These are phyloP conservation scores for Doris montereyensis DNA, from an alignment of 2,888 invertebrate species.

Conservation along the genomic window DNA sequence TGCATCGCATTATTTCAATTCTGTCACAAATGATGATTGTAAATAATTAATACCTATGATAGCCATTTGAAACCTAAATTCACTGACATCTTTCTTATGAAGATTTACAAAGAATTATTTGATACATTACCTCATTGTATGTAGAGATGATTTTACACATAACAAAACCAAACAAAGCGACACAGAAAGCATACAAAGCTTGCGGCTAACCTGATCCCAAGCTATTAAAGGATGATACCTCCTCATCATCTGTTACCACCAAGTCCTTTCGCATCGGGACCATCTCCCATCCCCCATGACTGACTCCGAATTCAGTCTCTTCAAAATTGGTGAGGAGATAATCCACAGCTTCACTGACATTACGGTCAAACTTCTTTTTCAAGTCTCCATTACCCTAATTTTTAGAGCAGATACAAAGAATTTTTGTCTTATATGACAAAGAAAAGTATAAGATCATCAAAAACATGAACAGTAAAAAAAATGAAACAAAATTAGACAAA, in stretches of 20 bases:
- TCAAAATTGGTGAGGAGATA: constrained; percentile 67
- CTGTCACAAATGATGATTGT: no score
- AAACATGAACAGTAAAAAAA: no score
- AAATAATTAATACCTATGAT: no score
- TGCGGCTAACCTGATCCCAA: constrained; percentile 63
- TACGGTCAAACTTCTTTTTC: constrained; percentile 57
- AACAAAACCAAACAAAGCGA: constrained; percentile 35
- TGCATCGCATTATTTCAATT: no score
- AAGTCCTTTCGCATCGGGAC: constrained; percentile 45
- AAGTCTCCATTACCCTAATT: constrained; percentile 64
- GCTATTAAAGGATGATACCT: constrained; percentile 67
- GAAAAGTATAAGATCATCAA: no score
- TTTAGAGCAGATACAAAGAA: no score
- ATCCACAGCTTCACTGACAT: constrained; percentile 62
- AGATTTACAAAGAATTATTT: no score
- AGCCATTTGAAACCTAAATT: no score
- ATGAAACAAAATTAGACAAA: background rate
- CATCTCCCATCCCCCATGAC: constrained; percentile 45
- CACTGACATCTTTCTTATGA: no score
- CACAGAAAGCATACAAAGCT: constrained; percentile 5
- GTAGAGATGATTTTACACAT: no score
- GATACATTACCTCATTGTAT: no score
- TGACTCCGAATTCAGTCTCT: constrained; percentile 63
- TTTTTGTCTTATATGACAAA: no score
- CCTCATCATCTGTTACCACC: constrained; percentile 60